Evolutionary conservation across 2,888 invertebrate genomes (phyloP), one percentile per base, ranked within the genome.

Genomic region (Drosophila meridionalis): DNA sequence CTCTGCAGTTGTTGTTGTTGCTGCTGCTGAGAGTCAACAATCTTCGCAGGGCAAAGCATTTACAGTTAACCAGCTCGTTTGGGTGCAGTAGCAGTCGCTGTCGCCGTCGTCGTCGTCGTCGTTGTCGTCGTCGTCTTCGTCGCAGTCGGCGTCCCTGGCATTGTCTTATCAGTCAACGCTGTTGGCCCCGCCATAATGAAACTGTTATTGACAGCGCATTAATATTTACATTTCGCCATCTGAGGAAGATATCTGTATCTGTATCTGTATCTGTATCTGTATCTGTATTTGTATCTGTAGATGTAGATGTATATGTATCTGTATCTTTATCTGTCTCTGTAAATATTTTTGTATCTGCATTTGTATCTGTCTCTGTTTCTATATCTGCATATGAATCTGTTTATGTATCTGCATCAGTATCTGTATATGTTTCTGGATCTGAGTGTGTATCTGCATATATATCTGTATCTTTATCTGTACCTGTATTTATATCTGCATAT

Each of bases 211-310:
- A 73, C 76, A 63, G 42, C 53, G 48, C 47, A 70, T 78, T 78
- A 77, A 77, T 64, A 77, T 77, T 78, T 74, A 43, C 70, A 42
- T 58, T 61, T 74, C 67, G 59, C 60, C 76, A 72, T 20, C 58
- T 3, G 45, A 57, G 36, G 26, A 59, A 42, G 73, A 55, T 69
- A 73, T 55, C 61, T 32, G 34, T 9, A 20, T 4, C 32, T 32
- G 34, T 20, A 55, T 59, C 53, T 70, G 45, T 6, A 40, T n/a
- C 36, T 62, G 58, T 9, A 36, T 26, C 34, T 62, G 20, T 42
- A 62, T 36, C 57, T 59, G 42, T 58, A 64, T 70, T 53, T 70
- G 48, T 4, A 30, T n/a, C 9, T 36, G 36, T 50, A 74, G 38
- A 71, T 65, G 42, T 43, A 59, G 58, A 53, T 70, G 42, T 11